phyloP scores from a whole-genome alignment of 2,797 vertebrate species.

The Rhincodon typus region DNA sequence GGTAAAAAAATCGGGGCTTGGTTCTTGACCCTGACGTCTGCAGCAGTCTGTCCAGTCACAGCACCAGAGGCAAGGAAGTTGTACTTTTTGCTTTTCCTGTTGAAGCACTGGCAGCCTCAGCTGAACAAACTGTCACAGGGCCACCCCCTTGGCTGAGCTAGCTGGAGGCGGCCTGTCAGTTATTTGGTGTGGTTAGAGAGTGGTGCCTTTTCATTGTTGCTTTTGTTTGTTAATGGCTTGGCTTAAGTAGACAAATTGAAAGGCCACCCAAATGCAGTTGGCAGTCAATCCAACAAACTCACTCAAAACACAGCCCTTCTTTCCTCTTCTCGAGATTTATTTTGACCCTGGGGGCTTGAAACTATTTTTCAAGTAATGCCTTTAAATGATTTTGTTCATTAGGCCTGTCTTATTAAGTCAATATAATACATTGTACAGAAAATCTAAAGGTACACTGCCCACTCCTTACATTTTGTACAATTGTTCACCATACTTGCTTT shows the following conservation, averaged over 20 bases:
- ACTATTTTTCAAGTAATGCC: neutral
- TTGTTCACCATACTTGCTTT: neutral
- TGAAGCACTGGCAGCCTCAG: neutral
- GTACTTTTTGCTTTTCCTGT: neutral
- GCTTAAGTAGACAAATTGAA: slow-evolving; percentile 35
- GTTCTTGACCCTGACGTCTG: neutral
- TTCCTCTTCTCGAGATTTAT: neutral
- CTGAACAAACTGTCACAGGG: neutral
- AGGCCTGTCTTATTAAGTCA: neutral
- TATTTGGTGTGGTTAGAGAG: slow-evolving; percentile 28
- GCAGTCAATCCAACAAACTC: slow-evolving; percentile 14
- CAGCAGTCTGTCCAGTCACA: neutral
- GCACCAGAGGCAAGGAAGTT: neutral
- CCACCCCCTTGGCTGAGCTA: neutral
- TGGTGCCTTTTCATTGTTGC: slow-evolving; percentile 31
- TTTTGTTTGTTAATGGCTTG: slow-evolving; percentile 30
- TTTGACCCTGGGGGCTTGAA: neutral
- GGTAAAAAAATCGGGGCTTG: neutral
- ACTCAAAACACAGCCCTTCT: slow-evolving; percentile 3
- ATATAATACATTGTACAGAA: neutral
- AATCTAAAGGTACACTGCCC: neutral
- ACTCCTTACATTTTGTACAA: neutral
- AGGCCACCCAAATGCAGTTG: slow-evolving; percentile 28
- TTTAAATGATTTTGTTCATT: neutral
- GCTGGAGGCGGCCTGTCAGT: neutral